Evolutionary conservation across 92 coral and sea anemone genomes (phyloP).

Genomic region (Pocillopora grandis): DNA sequence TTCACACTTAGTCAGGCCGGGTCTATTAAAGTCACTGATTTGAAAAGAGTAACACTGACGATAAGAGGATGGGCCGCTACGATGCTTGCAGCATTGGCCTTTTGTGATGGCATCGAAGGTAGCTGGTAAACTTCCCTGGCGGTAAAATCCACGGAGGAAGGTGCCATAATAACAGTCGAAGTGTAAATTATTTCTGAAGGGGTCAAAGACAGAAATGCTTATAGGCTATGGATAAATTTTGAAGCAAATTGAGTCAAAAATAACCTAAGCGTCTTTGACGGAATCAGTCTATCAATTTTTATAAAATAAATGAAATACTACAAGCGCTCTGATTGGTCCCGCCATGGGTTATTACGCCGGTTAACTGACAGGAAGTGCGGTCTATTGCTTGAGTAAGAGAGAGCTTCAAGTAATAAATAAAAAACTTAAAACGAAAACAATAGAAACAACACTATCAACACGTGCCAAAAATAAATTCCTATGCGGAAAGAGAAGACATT

Average conservation of each 20-base stretch:
- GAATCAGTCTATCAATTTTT: no score
- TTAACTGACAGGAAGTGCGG: no score
- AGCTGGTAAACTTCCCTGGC: not conserved
- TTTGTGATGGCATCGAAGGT: not conserved
- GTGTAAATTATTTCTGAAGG: not conserved
- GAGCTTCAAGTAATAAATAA: no score
- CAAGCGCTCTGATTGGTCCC: no score
- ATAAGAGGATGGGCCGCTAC: not conserved
- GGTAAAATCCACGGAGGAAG: not conserved
- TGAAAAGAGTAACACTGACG: not conserved
- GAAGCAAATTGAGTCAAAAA: not conserved
- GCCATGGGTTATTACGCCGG: no score
- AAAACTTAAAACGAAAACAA: no score
- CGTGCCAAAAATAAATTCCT: no score
- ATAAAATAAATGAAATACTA: no score
- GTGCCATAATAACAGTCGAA: not conserved
- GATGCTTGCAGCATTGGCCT: conserved; percentile 3
- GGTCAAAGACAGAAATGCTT: not conserved
- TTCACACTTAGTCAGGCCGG: not conserved
- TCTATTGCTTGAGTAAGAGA: no score
- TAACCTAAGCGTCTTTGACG: no score
- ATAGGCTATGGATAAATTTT: not conserved
- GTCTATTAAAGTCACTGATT: not conserved
- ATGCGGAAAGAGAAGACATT: no score
- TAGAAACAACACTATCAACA: no score